Conservation (phyloP, 1,140 invertebrate species). For the Yoshiicerus persimilis region DNA sequence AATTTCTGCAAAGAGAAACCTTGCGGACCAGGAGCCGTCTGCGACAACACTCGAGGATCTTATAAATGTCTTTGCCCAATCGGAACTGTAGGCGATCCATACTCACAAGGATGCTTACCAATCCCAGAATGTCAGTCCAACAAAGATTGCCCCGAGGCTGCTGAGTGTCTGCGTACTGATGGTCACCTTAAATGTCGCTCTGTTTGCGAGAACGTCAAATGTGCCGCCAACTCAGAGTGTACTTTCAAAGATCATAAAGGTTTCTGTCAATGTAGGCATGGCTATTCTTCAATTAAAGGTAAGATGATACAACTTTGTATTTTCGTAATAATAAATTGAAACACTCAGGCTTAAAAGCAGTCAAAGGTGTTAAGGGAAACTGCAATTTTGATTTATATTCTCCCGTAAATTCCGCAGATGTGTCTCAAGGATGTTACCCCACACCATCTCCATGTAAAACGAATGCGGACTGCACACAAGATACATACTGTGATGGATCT, state of each 20-base stretch:
- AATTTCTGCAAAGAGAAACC: slow-evolving; percentile 76
- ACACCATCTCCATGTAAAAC: slow-evolving; percentile 59
- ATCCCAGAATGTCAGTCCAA: slow-evolving; percentile 75
- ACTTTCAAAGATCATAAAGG: slow-evolving; percentile 68
- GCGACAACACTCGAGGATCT: slow-evolving; percentile 77
- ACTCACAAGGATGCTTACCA: slow-evolving; percentile 69
- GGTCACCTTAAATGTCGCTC: slow-evolving; percentile 72
- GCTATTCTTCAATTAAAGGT: slow-evolving; percentile 57
- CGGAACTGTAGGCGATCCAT: slow-evolving; percentile 78
- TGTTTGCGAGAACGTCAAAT: slow-evolving; percentile 71
- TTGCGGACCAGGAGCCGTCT: slow-evolving; percentile 78
- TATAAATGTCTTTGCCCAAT: slow-evolving; percentile 77
- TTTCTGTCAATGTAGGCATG: slow-evolving; percentile 73
- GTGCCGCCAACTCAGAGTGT: slow-evolving; percentile 83
- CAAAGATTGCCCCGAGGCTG: slow-evolving; percentile 73
- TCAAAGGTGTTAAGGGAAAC: neutral
- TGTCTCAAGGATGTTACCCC: slow-evolving; percentile 72
- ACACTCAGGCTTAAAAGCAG: no score
- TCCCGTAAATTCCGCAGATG: slow-evolving; percentile 69
- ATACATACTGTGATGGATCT: slow-evolving; percentile 78
- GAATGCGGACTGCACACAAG: slow-evolving; percentile 70
- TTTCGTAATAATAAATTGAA: no score
- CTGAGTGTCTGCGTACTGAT: slow-evolving; percentile 69
- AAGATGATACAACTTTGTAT: neutral
- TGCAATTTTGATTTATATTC: slow-evolving; percentile 41